phyloP scores from a whole-genome alignment of 2,888 invertebrate species.

The Lingula anatina region DNA sequence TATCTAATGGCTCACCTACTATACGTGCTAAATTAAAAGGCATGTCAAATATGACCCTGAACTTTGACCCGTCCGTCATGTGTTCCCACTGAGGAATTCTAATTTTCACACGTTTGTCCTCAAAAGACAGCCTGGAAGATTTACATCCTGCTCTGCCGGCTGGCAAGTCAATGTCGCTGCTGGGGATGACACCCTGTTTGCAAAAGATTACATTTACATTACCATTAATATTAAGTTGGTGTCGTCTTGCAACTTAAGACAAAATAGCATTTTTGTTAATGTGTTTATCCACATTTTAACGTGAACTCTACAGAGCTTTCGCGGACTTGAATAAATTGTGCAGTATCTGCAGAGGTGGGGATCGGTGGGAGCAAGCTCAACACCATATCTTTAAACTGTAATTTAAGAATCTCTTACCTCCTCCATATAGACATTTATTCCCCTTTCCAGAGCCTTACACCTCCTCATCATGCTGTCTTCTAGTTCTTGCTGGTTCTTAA shows the following conservation, averaged over 20 bases:
- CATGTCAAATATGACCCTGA: conserved; percentile 2
- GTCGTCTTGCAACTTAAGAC: too few species aligned
- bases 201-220: too few species aligned
- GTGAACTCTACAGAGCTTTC: too few species aligned
- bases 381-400: background rate
- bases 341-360: too few species aligned
- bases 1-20: too few species aligned
- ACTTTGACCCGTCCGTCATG: conserved; percentile 2
- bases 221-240: too few species aligned
- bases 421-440: background rate
- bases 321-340: too few species aligned
- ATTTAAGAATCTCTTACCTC: background rate
- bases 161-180: background rate
- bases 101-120: background rate
- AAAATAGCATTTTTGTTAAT: too few species aligned
- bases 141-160: conserved; percentile 1
- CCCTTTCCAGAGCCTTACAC: background rate
- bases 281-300: too few species aligned
- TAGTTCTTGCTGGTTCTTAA: background rate
- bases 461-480: background rate
- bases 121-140: conserved; percentile 1
- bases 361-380: background rate
- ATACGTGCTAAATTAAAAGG: background rate
- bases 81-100: conserved; percentile 1
- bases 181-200: conserved; percentile 1